phyloP scores from a whole-genome alignment of 2,888 invertebrate species.

The Scaeva pyrastri region DNA sequence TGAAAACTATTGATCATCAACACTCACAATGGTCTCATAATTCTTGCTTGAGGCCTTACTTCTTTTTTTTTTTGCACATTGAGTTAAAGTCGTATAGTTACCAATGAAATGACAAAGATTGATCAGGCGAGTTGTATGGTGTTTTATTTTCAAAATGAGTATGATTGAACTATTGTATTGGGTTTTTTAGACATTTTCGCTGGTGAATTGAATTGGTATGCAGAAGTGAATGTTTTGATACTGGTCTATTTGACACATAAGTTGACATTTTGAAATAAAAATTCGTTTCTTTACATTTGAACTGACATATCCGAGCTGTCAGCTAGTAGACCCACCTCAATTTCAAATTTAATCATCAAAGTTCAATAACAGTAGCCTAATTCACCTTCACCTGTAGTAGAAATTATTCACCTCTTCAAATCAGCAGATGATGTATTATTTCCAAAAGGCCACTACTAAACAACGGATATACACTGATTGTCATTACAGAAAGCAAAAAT shows the following conservation, averaged over 20 bases:
- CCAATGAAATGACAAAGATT: constrained; percentile 2
- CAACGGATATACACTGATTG: background rate
- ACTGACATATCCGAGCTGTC: background rate
- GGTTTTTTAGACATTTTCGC: background rate
- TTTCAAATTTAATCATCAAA: background rate
- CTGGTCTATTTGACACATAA: too few relatives aligned
- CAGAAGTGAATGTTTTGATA: too few relatives aligned
- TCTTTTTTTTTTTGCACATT: constrained; percentile 10
- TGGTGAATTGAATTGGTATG: too few relatives aligned
- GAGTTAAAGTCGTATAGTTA: background rate
- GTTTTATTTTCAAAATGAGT: background rate
- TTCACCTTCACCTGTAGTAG: background rate
- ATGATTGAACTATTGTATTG: background rate
- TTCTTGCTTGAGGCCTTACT: background rate
- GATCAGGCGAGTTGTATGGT: background rate
- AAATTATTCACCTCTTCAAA: constrained; percentile 22
- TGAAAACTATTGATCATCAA: constrained; percentile 14
- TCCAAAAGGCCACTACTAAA: background rate
- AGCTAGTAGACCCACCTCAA: background rate
- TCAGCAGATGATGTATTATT: constrained; percentile 1
- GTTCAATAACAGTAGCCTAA: background rate
- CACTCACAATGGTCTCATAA: constrained; percentile 17
- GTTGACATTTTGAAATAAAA: too few relatives aligned
- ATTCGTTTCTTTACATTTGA: background rate
- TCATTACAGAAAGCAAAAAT: background rate